Evolutionary conservation across 2,113 vertebrate species (phyloP), one percentile per base, ranked within the genome.

Genomic region (Leucopternis melanops): DNA sequence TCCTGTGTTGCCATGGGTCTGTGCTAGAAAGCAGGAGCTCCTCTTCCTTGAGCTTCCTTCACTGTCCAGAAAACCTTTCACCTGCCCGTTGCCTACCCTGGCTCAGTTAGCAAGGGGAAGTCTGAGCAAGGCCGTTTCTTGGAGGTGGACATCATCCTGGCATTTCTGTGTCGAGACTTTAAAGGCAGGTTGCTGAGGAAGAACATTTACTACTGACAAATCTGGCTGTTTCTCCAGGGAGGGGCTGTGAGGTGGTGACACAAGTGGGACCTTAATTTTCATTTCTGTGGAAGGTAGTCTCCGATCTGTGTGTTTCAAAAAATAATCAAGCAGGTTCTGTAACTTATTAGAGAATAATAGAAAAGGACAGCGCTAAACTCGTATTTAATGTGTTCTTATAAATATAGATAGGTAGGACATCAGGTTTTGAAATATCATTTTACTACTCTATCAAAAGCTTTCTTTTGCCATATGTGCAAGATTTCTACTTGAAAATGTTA

Each of bases 361-460:
- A 66, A 80, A 82, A 72, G 72, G 67, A 58, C 38, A 40, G 47
- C 23, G 40, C 75, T 84, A 45, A 95, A 61, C 32, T 73, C 12
- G 27, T 47, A 12, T 50, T 88, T 89, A 72, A 72, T 87, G 44
- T 42, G 36, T 85, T 78, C 94, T 82, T 96, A 93, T 74, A 89
- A 93, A 95, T 93, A 96, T 61, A 86, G 89, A 77, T 82, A 90
- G 87, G 74, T 82, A 86, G 74, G 79, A 83, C 69, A 92, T 44
- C 70, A 49, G 59, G 10, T 86, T 92, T 77, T 32, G 74, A 86
- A 90, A 88, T 90, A 85, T 15, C 50, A 73, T 77, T 94, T 94
- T 92, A 57, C 67, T 95, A 29, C 84, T 91, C 81, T 61, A 72
- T 85, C 81, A 73, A 94, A 92, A 94, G 74, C 81, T 92, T 96